phyloP scores from a whole-genome alignment of 2,797 vertebrate species.

The Sebastes trivittatus region DNA sequence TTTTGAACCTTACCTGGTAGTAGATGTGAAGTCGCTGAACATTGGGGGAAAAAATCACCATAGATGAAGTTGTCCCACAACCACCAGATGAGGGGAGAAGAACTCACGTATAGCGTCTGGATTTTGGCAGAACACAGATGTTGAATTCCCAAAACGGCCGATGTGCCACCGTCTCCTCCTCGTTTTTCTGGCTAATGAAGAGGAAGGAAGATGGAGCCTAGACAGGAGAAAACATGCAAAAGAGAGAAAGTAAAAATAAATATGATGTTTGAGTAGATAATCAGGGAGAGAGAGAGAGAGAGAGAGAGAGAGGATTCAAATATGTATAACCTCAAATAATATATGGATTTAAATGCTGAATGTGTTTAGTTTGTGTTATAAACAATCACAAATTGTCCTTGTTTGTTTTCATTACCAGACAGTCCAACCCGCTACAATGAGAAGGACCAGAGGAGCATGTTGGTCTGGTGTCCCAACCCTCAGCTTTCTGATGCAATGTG shows the following conservation, averaged over 20 bases:
- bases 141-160: background rate
- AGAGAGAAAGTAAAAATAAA: background rate
- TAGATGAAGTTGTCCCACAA: background rate
- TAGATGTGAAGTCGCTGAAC: background rate
- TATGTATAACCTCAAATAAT: background rate
- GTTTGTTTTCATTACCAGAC: constrained; percentile 74
- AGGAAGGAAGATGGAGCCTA: background rate
- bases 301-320: background rate
- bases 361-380: background rate
- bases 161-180: background rate
- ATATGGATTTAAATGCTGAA: background rate
- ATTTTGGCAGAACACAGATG: constrained; percentile 10
- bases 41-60: background rate
- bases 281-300: background rate
- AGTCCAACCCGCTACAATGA: constrained; percentile 83
- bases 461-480: constrained; percentile 93
- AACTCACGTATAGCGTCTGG: background rate
- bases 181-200: background rate
- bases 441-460: constrained; percentile 92
- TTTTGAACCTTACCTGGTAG: background rate
- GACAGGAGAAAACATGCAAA: background rate
- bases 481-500: constrained; percentile 90
- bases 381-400: background rate
- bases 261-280: background rate
- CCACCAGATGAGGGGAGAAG: background rate